Conservation (phyloP, 2,797 vertebrate genomes). For the Xiphophorus birchmanni region DNA sequence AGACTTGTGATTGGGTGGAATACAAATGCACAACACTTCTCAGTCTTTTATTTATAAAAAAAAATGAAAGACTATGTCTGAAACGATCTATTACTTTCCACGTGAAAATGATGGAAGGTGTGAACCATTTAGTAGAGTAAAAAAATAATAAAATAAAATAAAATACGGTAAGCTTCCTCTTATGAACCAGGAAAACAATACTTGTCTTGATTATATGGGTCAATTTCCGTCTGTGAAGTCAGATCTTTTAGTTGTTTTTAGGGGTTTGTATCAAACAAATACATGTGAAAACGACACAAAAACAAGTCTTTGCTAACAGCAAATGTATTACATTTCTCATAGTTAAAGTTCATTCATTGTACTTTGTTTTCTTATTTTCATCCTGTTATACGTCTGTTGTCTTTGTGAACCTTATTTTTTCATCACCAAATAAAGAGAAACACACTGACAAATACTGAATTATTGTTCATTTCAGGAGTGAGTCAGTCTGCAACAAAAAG, state of each 20-base stretch:
- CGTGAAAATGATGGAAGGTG: not conserved
- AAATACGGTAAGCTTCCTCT: not conserved
- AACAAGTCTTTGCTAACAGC: not conserved
- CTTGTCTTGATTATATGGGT: not conserved
- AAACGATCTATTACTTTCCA: not conserved
- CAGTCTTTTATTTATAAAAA: not conserved
- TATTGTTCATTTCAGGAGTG: not conserved
- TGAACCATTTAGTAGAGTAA: not conserved
- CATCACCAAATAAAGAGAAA: not conserved
- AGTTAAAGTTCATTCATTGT: not conserved
- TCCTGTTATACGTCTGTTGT: no score
- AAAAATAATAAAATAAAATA: not conserved
- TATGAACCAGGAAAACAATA: not conserved
- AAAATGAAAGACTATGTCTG: not conserved
- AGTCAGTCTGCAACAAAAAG: not conserved
- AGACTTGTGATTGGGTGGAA: not conserved
- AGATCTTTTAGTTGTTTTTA: not conserved
- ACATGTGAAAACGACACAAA: not conserved
- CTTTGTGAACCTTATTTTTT: not conserved
- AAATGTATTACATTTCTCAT: not conserved
- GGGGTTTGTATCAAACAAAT: not conserved
- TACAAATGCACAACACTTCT: not conserved
- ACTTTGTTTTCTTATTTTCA: no score
- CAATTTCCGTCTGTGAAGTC: not conserved
- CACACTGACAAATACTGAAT: not conserved